A percentile compares a stretch with the other conserved stretches of the same genome.
Evolutionary conservation across 2,888 invertebrate genomes (phyloP).

Genomic region (Epistrophella euchroma): DNA sequence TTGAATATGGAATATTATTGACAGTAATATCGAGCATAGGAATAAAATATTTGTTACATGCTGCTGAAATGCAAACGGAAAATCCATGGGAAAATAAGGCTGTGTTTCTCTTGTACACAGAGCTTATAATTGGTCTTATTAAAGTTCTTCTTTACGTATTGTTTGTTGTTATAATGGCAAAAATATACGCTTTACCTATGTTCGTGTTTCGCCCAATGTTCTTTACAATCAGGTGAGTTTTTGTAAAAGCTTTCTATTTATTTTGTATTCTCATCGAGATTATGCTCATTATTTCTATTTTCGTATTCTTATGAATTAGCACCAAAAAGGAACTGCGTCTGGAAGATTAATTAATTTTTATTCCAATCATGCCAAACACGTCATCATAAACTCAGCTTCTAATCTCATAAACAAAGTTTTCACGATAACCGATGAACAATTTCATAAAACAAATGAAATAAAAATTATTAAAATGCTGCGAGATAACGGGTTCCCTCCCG

Average conservation of each 20-base stretch:
- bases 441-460: too few species aligned
- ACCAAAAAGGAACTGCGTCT: too few species aligned
- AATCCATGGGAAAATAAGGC: slow-evolving; percentile 99
- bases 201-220: slow-evolving; percentile 99
- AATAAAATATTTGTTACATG: slow-evolving; percentile 95
- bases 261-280: background rate
- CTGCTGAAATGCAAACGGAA: slow-evolving; percentile 91
- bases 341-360: too few species aligned
- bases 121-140: slow-evolving; percentile 95
- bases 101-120: slow-evolving; percentile 97
- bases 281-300: too few species aligned
- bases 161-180: slow-evolving; percentile 98
- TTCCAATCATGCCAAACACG: too few species aligned
- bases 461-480: too few species aligned
- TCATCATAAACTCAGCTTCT: too few species aligned
- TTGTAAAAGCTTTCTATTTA: background rate
- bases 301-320: too few species aligned
- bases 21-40: slow-evolving; percentile 96
- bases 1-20: slow-evolving; percentile 98
- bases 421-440: too few species aligned
- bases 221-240: slow-evolving; percentile 93
- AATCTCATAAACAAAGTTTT: too few species aligned
- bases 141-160: slow-evolving; percentile 94
- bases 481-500: too few species aligned
- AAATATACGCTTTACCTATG: slow-evolving; percentile 97